Conservation (phyloP, 2,797 vertebrate species). For the Anguilla anguilla region DNA sequence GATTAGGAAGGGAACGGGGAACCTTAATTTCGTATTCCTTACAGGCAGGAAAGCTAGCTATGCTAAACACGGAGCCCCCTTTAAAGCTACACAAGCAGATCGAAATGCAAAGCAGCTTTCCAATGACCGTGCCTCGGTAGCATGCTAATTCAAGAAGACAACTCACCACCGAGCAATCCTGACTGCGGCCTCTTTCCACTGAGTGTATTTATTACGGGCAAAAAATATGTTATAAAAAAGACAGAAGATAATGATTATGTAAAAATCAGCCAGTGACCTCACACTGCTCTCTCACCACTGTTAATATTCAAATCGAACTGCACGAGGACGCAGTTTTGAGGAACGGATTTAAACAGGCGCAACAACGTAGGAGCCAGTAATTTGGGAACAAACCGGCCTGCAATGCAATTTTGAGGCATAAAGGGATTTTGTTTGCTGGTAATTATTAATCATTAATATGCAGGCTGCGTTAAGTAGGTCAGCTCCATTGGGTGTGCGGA, state of each 20-base stretch:
- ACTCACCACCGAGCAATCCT: background rate
- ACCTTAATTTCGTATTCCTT: slow-evolving; percentile 23
- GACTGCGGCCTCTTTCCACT: background rate
- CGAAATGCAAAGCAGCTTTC: slow-evolving; percentile 12
- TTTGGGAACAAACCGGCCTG: background rate
- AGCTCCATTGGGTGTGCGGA: slow-evolving; percentile 33
- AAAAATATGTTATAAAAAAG: background rate
- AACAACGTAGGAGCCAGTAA: background rate
- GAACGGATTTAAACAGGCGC: background rate
- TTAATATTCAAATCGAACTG: slow-evolving; percentile 16
- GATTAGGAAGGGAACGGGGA: background rate
- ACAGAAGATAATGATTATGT: slow-evolving; percentile 10
- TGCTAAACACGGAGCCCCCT: slow-evolving; percentile 8
- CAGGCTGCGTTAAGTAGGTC: slow-evolving; percentile 44
- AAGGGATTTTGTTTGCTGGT: slow-evolving; percentile 33
- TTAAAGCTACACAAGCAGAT: background rate
- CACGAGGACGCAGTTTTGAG: background rate
- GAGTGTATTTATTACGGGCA: background rate
- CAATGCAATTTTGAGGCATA: slow-evolving; percentile 3
- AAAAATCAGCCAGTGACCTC: background rate
- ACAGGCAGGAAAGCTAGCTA: background rate
- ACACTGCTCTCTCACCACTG: background rate
- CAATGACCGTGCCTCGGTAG: background rate
- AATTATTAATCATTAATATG: slow-evolving; percentile 48
- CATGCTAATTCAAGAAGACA: slow-evolving; percentile 18